phyloP scores from a whole-genome alignment of 2,888 invertebrate species.

The Eupithecia centaureata region DNA sequence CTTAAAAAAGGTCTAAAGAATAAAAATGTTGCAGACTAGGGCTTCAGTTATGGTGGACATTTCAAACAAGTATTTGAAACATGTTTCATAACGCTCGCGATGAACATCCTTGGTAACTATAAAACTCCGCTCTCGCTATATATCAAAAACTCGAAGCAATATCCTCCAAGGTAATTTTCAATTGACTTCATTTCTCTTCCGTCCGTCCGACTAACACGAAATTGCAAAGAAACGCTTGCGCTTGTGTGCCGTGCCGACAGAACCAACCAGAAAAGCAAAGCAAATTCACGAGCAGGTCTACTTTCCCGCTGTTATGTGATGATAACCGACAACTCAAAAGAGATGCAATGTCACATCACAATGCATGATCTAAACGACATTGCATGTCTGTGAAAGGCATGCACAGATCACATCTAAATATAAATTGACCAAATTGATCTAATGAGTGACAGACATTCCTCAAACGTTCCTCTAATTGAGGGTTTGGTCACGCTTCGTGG shows the following conservation, averaged over 20 bases:
- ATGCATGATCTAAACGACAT: slow-evolving; percentile 9
- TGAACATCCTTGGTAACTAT: background rate
- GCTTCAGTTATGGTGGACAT: background rate
- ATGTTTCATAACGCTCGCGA: background rate
- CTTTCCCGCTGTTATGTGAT: background rate
- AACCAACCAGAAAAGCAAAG: background rate
- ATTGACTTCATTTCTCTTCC: background rate
- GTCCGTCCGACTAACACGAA: background rate
- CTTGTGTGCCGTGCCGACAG: background rate
- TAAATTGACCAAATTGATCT: slow-evolving; percentile 16
- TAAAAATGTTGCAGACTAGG: background rate
- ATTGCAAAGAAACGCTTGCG: background rate
- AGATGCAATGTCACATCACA: background rate
- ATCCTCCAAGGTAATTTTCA: background rate
- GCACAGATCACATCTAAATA: slow-evolving; percentile 12
- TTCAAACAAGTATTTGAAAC: background rate
- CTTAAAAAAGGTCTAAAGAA: no score
- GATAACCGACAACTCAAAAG: background rate
- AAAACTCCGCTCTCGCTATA: background rate
- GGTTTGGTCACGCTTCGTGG: slow-evolving; percentile 47
- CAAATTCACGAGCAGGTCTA: background rate
- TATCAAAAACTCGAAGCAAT: background rate
- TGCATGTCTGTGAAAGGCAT: slow-evolving; percentile 2
- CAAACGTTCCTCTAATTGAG: slow-evolving; percentile 10
- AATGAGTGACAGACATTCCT: slow-evolving; percentile 13